Conservation (phyloP, 2,888 invertebrate genomes). For the Andrena trimmerana region DNA sequence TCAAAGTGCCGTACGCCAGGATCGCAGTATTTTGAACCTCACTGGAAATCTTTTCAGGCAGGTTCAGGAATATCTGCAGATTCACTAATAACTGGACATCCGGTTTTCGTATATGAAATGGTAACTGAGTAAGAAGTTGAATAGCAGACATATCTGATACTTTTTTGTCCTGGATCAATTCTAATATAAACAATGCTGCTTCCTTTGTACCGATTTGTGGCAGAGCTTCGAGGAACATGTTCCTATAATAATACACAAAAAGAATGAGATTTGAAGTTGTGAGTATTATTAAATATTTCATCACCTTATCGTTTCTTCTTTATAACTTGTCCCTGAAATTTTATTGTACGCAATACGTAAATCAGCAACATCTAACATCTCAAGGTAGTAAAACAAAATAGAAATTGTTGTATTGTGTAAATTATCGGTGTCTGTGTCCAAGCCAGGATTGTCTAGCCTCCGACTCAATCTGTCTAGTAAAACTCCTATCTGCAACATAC, state of each 20-base stretch:
- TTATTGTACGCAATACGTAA: conserved; percentile 82
- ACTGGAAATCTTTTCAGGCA: conserved; percentile 82
- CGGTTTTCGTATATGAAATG: conserved; percentile 89
- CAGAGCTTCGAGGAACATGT: conserved; percentile 90
- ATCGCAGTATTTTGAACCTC: conserved; percentile 90
- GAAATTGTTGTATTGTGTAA: conserved; percentile 85
- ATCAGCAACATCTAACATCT: conserved; percentile 82
- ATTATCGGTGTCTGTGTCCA: conserved; percentile 80
- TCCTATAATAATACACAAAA: conserved; percentile 82
- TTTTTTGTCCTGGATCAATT: conserved; percentile 88
- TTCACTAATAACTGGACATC: conserved; percentile 86
- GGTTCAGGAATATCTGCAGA: conserved; percentile 86
- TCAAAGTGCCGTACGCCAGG: conserved; percentile 89
- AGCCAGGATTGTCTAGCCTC: conserved; percentile 81
- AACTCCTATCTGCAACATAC: conserved; percentile 75
- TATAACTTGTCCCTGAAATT: conserved; percentile 89
- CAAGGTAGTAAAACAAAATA: conserved; percentile 83
- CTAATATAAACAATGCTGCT: conserved; percentile 88
- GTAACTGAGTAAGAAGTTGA: conserved; percentile 89
- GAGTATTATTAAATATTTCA: conserved; percentile 20
- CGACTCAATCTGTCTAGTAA: conserved; percentile 82
- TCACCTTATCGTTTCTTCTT: conserved; percentile 89
- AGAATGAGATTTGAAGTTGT: not conserved
- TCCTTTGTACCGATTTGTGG: conserved; percentile 90
- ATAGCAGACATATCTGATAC: conserved; percentile 89